Evolutionary conservation across 2,113 vertebrate genomes (phyloP).

Genomic region (Sporophila hypoxantha): DNA sequence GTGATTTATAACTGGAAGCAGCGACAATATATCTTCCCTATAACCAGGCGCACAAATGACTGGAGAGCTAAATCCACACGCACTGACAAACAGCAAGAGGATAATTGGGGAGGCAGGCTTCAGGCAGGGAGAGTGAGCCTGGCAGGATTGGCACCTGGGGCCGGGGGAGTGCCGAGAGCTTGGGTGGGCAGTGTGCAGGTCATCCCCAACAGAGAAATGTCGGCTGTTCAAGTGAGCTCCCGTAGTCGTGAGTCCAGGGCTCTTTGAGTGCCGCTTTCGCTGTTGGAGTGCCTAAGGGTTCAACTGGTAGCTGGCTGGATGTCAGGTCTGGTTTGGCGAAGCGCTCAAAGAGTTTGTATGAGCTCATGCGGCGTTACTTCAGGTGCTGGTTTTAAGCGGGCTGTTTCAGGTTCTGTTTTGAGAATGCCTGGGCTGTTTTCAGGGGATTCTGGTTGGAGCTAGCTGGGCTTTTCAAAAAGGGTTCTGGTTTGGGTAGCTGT

Average conservation of each 20-base stretch:
- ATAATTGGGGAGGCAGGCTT: slow-evolving; percentile 42
- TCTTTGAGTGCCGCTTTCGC: no score
- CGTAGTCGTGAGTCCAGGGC: no score
- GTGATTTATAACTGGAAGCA: slow-evolving; percentile 29
- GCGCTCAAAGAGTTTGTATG: no score
- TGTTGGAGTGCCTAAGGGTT: no score
- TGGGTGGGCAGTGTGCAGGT: accelerated
- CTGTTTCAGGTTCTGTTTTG: background rate
- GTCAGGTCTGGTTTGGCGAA: no score
- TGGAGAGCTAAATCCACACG: slow-evolving; percentile 28
- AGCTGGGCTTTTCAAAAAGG: background rate
- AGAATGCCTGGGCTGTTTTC: background rate
- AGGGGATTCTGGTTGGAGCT: background rate
- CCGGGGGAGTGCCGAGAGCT: accelerated
- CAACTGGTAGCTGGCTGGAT: no score
- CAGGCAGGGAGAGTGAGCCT: background rate
- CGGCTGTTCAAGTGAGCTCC: no score
- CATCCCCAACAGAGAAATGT: no score
- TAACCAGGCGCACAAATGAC: background rate
- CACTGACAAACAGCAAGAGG: slow-evolving; percentile 32
- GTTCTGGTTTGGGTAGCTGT: background rate
- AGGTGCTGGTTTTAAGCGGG: no score
- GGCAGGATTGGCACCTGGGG: background rate
- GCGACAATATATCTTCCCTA: slow-evolving; percentile 22
- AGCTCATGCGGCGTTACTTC: no score